Conservation (phyloP, 1,140 invertebrate genomes). For the Rhopalosiphum padi region DNA sequence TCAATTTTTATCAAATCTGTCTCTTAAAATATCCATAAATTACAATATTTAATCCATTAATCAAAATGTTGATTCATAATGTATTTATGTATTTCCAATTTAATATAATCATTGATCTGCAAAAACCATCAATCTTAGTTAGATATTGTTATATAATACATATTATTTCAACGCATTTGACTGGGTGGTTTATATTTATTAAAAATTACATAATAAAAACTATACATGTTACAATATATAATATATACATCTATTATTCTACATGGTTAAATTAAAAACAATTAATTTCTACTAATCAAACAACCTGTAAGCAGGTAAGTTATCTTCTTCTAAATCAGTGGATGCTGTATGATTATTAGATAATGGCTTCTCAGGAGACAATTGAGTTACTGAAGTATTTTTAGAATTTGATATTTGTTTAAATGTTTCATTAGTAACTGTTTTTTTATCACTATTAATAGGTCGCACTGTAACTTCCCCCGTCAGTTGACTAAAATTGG, state of each 20-base stretch:
- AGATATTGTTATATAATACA: background rate
- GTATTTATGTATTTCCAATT: too few relatives aligned
- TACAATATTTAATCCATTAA: too few relatives aligned
- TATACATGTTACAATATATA: background rate
- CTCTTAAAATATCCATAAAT: too few relatives aligned
- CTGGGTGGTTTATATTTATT: background rate
- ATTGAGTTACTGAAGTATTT: background rate
- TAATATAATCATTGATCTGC: background rate
- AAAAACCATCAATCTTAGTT: background rate
- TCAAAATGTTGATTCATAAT: too few relatives aligned
- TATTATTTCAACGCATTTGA: background rate
- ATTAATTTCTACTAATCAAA: background rate
- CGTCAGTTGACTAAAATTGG: slow-evolving; percentile 30
- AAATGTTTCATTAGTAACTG: background rate
- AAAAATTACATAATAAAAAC: background rate
- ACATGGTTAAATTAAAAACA: background rate
- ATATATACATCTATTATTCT: background rate
- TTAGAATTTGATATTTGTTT: background rate
- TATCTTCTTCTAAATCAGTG: background rate
- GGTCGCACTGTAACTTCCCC: background rate
- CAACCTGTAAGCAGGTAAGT: background rate
- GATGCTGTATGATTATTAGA: background rate
- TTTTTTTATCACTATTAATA: background rate
- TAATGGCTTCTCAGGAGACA: background rate
- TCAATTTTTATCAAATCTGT: too few relatives aligned